These are phyloP conservation scores for Eristalinus aeneus DNA, from an alignment of 2,888 invertebrate species.

Conservation along the genomic window DNA sequence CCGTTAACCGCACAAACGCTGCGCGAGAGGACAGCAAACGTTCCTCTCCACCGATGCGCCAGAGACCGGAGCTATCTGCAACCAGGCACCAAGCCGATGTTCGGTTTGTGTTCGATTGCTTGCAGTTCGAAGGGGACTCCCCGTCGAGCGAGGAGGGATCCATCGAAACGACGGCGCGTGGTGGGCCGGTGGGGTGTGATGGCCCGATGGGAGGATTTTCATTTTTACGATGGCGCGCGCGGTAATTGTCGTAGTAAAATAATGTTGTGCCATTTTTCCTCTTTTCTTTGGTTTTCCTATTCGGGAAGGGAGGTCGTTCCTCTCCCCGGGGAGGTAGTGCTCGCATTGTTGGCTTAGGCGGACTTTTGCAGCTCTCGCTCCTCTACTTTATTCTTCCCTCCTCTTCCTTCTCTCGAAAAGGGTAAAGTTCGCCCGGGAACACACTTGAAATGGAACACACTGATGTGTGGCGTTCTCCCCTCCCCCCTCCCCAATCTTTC, in stretches of 20 bases:
- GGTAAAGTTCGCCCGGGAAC: constrained; percentile 25
- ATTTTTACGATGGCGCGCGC: constrained; percentile 53
- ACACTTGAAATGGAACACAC: constrained; percentile 41
- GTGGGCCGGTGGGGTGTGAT: background rate
- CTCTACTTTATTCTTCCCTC: background rate
- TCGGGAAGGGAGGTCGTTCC: background rate
- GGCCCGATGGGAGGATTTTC: constrained; percentile 17
- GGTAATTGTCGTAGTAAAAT: constrained; percentile 62
- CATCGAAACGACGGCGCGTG: background rate
- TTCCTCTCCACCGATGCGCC: background rate
- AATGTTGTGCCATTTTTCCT: constrained; percentile 33
- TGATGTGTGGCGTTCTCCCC: constrained; percentile 54
- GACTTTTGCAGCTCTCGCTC: background rate
- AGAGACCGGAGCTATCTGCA: background rate
- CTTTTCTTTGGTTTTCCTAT: background rate
- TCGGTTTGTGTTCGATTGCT: background rate
- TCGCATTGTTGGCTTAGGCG: constrained; percentile 53
- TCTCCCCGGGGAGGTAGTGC: background rate
- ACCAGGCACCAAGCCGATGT: constrained; percentile 3
- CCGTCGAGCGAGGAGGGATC: background rate
- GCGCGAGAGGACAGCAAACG: constrained; percentile 31
- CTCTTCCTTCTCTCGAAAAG: background rate
- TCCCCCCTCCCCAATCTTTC: background rate
- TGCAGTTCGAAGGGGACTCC: background rate
- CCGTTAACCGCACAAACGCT: constrained; percentile 40